Base-by-base conservation (phyloP, 2,797 vertebrate genomes). In the Enteromius viviparus region DNA sequence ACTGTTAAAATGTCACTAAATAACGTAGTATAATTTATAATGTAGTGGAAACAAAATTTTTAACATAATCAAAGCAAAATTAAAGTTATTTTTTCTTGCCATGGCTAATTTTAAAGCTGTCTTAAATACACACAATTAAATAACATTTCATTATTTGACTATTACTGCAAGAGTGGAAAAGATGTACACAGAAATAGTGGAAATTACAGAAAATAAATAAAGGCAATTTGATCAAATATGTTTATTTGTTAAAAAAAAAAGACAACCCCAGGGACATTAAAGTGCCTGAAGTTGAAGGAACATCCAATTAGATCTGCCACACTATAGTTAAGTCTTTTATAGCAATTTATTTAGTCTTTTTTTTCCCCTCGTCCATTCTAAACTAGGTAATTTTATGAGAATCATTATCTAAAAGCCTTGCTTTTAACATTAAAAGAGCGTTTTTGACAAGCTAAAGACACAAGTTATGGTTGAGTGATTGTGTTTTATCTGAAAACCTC, bases 401-500 rank as follows among this genome's bases (percentile, higher is more conserved):
- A 40, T 40, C 51, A 42, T 42, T 60, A 58, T 76, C 15, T 76
- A 60, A 76, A 76, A 60, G 14, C 34, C 74, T 42, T 26, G n/a
- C 37, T 60, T 76, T 76, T 76, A 60, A 0, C 62, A 21, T 32
- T 55, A 55, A 76, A 69, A 55, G 0, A 9, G 17, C 23, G 3
- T 42, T 40, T 76, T 45, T 69, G 62, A 82, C 81, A 47, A 5
- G 1, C 49, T 68, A 76, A 82, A 68, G 49, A 68, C 60, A 45
- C 32, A 76, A 55, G 47, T 65, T 76, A 68, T 45, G 81, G 34
- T 19, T 45, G 81, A 68, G 47, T 82, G 34, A 76, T 19, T 47
- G 21, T 23, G 14, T 74, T 65, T 75, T 40, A 40, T 65, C 29
- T 65, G 15, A 55, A 58, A 53, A 14, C 49, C 45, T 58, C 81